Evolutionary conservation across 2,888 invertebrate genomes (phyloP), one percentile per base, ranked within the genome.

Genomic region (Hyposoter dolosus): DNA sequence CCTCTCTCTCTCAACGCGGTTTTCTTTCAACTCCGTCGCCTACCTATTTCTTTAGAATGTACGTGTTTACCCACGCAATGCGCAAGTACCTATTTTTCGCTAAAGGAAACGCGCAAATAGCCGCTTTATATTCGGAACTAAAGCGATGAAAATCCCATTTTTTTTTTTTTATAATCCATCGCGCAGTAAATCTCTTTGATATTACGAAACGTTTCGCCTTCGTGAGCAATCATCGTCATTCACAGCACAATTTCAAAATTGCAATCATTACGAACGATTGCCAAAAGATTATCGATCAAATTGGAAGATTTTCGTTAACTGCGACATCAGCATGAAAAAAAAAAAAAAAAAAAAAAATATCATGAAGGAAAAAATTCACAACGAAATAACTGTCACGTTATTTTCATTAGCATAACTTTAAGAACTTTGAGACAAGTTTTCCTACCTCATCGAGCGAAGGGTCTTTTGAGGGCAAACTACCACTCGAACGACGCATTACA

Each of bases 401-500:
- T 84, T 86, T 80, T 84, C 78, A 84, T 86, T 84, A 82, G 66
- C 86, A 86, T 82, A 82, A 56, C 74, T 84, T 81, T 32, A 1
- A 32, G 68, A 82, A 75, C 69, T 82, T 76, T 19, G 45, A 19
- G 40, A 79, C 72, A 68, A 12, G 45, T 53, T 68, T 53, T 43
- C 43, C 65, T 60, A 56, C 60, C 47, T 32, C 53, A 28, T 56
- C 75, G 50, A 81, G 63, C 72, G 83, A 83, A 88, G 89, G 89
- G 87, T 79, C 86, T 85, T 87, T 82, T 85, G 85, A 90, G 89
- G 89, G 87, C 88, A 88, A 90, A 89, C 15, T 87, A 81, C 83
- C 89, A 90, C 89, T 89, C 87, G 85, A 87, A 90, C 88, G 89
- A 87, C 88, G 84, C 88, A 89, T 89, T 90, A 88, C 88, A 81